Percentiles rank a stretch among this genome's conserved stretches.
These are phyloP conservation scores for Mesopsocus fuscifrons DNA, from an alignment of 2,888 invertebrate genomes.

Conservation along the genomic window DNA sequence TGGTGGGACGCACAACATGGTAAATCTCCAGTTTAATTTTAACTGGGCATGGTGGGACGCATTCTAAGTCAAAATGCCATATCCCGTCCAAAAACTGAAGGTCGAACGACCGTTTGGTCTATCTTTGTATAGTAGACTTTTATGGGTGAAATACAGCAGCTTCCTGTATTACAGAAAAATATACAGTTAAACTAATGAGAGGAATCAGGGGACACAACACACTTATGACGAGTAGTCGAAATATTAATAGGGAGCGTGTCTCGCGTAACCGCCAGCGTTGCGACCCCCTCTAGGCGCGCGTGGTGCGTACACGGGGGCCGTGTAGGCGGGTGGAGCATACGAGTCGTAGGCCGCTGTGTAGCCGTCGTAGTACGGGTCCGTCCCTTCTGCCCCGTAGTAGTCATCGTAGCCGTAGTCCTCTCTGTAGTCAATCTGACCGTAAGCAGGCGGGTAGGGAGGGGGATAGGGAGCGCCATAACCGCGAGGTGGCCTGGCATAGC, in stretches of 20 bases:
- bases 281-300: slow-evolving; percentile 14
- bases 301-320: background rate
- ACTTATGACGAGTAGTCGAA: background rate
- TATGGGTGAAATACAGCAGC: too few relatives aligned
- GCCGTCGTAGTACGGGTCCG: slow-evolving; percentile 15
- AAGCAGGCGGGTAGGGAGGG: slow-evolving; percentile 23
- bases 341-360: slow-evolving; percentile 2
- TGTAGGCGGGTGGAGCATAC: background rate
- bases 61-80: too few relatives aligned
- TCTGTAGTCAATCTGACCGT: slow-evolving; percentile 25
- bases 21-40: too few relatives aligned
- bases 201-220: background rate
- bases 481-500: slow-evolving; percentile 19
- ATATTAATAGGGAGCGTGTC: slow-evolving; percentile 3
- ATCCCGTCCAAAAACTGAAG: too few relatives aligned
- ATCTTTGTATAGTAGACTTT: too few relatives aligned
- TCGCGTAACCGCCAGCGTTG: background rate
- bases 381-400: slow-evolving; percentile 23
- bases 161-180: background rate
- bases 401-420: slow-evolving; percentile 26
- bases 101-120: too few relatives aligned
- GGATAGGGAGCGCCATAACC: slow-evolving; percentile 21
- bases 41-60: too few relatives aligned
- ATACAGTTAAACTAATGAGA: background rate
- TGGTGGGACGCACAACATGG: too few relatives aligned